These are phyloP conservation scores for Cremastinae sp. DNA, from an alignment of 2,888 invertebrate genomes.

Conservation along the genomic window DNA sequence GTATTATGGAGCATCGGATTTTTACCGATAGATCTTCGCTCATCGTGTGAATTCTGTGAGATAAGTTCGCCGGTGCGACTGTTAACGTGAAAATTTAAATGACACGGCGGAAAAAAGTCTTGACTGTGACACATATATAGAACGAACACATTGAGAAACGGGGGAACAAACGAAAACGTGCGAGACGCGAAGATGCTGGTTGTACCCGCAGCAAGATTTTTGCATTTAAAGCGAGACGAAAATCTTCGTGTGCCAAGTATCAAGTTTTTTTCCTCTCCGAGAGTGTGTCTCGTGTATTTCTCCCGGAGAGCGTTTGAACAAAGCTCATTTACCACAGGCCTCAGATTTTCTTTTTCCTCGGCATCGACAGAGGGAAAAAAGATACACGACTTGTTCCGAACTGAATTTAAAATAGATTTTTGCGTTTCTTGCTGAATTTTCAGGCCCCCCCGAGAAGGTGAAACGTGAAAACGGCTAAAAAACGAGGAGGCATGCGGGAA, in stretches of 20 bases:
- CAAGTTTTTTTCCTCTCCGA: background rate
- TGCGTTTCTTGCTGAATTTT: background rate
- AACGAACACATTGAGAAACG: slow-evolving; percentile 2
- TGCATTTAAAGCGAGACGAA: slow-evolving; percentile 15
- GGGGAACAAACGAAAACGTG: background rate
- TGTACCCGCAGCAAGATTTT: slow-evolving; percentile 8
- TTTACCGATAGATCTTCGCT: too few species aligned
- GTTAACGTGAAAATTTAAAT: slow-evolving; percentile 24
- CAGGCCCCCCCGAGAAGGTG: background rate
- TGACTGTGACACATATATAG: too few species aligned
- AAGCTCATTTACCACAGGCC: slow-evolving; percentile 5
- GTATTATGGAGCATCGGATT: too few species aligned
- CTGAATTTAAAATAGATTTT: slow-evolving; percentile 23
- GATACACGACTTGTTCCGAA: background rate
- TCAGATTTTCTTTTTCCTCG: slow-evolving; percentile 1
- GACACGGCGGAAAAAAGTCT: background rate
- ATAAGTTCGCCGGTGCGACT: too few species aligned
- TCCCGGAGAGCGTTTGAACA: background rate
- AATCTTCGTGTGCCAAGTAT: background rate
- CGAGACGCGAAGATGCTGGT: background rate
- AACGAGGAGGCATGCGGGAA: background rate
- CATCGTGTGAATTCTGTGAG: too few species aligned
- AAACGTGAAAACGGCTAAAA: background rate
- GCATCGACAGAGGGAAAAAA: background rate
- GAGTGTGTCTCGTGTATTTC: background rate